phyloP scores from a whole-genome alignment of 2,113 vertebrate genomes.

The Egretta garzetta region DNA sequence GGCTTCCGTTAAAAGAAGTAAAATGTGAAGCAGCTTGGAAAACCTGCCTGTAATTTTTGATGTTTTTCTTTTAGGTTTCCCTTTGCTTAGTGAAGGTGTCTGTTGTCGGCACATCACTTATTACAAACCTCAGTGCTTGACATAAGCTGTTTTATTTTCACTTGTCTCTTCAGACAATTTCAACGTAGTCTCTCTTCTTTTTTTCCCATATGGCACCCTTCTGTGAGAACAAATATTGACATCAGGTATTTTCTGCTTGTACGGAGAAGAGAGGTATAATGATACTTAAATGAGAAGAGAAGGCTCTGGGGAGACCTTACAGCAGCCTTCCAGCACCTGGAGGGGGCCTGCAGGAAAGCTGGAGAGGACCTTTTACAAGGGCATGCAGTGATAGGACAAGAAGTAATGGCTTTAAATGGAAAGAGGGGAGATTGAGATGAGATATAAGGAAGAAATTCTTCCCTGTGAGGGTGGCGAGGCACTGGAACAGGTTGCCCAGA shows the following conservation, averaged over 20 bases:
- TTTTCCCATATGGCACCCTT: not conserved
- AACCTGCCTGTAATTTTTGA: not conserved
- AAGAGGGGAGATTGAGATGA: no score
- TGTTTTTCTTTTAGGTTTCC: not conserved
- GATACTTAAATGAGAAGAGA: not conserved
- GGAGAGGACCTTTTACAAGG: no score
- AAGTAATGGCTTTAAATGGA: no score
- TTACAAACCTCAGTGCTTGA: not conserved
- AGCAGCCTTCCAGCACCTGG: no score
- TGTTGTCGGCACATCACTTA: not conserved
- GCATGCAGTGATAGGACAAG: no score
- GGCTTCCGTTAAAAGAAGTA: not conserved
- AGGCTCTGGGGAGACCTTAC: no score
- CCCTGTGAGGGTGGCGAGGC: no score
- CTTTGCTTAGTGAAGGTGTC: not conserved
- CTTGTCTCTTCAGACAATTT: constrained; percentile 7
- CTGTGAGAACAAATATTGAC: not conserved
- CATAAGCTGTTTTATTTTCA: constrained; percentile 26
- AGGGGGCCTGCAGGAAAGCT: no score
- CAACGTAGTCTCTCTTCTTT: not conserved
- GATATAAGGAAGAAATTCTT: no score
- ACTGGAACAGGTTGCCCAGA: no score
- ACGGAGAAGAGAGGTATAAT: not conserved
- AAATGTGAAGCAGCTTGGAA: not conserved
- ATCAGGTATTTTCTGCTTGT: not conserved